Evolutionary conservation across 2,888 invertebrate genomes (phyloP).

Genomic region (Limnephilus rhombicus): DNA sequence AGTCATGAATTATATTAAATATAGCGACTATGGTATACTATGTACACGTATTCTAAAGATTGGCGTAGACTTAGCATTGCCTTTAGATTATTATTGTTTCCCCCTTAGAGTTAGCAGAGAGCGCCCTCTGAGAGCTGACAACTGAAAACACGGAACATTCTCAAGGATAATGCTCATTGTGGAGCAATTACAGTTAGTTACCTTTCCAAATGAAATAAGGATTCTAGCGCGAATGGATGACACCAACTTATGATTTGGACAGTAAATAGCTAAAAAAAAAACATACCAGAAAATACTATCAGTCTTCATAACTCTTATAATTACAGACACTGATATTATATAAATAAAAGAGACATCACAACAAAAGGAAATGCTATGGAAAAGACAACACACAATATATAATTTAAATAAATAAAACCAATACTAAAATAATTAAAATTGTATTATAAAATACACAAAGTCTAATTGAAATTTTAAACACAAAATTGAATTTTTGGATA

Average conservation of each 20-base stretch:
- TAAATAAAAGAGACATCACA: constrained; percentile 60
- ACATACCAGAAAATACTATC: constrained; percentile 66
- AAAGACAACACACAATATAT: constrained; percentile 47
- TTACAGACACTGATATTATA: constrained; percentile 56
- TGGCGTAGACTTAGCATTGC: constrained; percentile 61
- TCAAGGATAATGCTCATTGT: background rate
- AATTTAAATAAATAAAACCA: constrained; percentile 49
- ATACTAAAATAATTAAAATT: constrained; percentile 46
- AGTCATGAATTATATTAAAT: constrained; percentile 21
- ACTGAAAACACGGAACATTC: background rate
- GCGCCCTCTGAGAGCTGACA: constrained; percentile 3
- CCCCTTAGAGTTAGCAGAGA: background rate
- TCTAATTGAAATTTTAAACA: constrained; percentile 31
- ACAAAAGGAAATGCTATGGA: constrained; percentile 57
- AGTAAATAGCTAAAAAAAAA: constrained; percentile 64
- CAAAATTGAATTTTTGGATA: constrained; percentile 21
- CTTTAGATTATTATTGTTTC: constrained; percentile 55
- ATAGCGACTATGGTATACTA: constrained; percentile 48
- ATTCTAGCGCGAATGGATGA: constrained; percentile 25
- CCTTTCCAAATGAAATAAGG: background rate
- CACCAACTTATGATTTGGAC: constrained; percentile 59
- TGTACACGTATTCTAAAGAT: constrained; percentile 59
- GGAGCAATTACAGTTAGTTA: background rate
- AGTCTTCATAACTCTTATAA: constrained; percentile 66
- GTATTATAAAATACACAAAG: constrained; percentile 29